Percentiles rank a stretch among this genome's conserved stretches.
These are phyloP conservation scores for Scaptomyza polygonia DNA, from an alignment of 2,888 invertebrate genomes.

Conservation along the genomic window DNA sequence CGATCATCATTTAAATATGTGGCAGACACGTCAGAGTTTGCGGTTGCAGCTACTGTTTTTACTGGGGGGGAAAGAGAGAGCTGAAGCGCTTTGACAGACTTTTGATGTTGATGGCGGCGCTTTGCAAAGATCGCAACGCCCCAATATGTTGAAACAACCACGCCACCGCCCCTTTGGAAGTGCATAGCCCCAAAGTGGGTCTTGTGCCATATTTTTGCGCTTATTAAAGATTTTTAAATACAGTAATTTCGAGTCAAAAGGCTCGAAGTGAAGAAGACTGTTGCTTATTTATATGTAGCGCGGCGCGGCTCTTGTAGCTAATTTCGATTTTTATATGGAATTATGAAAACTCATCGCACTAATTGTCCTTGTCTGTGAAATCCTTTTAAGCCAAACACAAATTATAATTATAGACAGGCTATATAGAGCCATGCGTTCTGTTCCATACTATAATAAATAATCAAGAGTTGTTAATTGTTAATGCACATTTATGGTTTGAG, in stretches of 20 bases:
- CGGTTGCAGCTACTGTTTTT: constrained; percentile 53
- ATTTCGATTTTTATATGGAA: constrained; percentile 43
- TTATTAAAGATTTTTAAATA: constrained; percentile 79
- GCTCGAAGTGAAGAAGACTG: no score
- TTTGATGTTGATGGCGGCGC: constrained; percentile 50
- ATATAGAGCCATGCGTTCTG: constrained; percentile 9
- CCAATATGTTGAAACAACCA: constrained; percentile 1
- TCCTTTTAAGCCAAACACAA: constrained; percentile 65
- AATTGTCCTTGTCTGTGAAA: constrained; percentile 64
- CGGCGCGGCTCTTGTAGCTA: constrained; percentile 65
- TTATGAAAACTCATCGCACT: constrained; percentile 72
- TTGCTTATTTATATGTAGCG: constrained; percentile 57
- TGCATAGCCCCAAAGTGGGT: constrained; percentile 42
- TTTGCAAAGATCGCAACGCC: constrained; percentile 47
- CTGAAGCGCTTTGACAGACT: neutral
- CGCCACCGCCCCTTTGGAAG: constrained; percentile 30
- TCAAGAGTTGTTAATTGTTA: constrained; percentile 63
- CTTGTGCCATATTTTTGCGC: constrained; percentile 67
- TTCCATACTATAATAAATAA: constrained; percentile 17
- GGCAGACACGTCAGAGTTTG: constrained; percentile 33
- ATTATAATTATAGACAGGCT: constrained; percentile 38
- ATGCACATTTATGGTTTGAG: constrained; percentile 65
- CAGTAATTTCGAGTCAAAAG: constrained; percentile 63
- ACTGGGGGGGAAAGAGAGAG: no score
- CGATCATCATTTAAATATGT: constrained; percentile 63